A percentile compares a stretch with the other conserved stretches of the same genome.
Conservation (phyloP, 2,888 invertebrate genomes). For the Chloroclysta siterata region DNA sequence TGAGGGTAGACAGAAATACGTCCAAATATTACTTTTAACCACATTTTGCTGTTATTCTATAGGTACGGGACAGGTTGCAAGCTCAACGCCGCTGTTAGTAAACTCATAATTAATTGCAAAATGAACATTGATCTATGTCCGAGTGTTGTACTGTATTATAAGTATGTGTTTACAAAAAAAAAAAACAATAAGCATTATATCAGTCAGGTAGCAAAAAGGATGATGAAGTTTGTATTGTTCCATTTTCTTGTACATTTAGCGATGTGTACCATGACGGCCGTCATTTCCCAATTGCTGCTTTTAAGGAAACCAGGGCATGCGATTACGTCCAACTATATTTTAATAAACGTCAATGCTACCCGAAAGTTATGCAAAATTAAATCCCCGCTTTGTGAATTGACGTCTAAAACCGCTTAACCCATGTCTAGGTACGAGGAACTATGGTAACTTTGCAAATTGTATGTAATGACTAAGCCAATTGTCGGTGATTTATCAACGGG, state of each 20-base stretch:
- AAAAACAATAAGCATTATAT: too few relatives aligned
- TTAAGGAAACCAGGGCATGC: conserved; percentile 15
- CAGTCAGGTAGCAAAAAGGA: too few relatives aligned
- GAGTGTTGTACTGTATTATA: too few relatives aligned
- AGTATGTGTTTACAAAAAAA: too few relatives aligned
- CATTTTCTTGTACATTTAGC: neutral
- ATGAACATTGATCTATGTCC: too few relatives aligned
- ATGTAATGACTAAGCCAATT: conserved; percentile 63
- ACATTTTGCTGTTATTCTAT: too few relatives aligned
- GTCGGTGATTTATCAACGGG: conserved; percentile 67
- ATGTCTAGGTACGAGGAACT: conserved; percentile 46
- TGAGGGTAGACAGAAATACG: too few relatives aligned
- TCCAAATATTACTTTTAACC: too few relatives aligned
- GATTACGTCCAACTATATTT: conserved; percentile 50
- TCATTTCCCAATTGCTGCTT: neutral
- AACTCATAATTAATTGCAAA: too few relatives aligned
- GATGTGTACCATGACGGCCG: neutral
- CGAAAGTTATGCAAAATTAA: conserved; percentile 67
- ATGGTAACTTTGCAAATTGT: conserved; percentile 61
- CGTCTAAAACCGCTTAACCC: conserved; percentile 49
- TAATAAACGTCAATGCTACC: conserved; percentile 64
- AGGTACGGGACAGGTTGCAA: too few relatives aligned
- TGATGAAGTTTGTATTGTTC: too few relatives aligned
- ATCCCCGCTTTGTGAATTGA: conserved; percentile 52
- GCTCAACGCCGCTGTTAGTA: too few relatives aligned